Evolutionary conservation across 1,140 invertebrate genomes (phyloP).

Genomic region (Neomicropteryx cornuta): DNA sequence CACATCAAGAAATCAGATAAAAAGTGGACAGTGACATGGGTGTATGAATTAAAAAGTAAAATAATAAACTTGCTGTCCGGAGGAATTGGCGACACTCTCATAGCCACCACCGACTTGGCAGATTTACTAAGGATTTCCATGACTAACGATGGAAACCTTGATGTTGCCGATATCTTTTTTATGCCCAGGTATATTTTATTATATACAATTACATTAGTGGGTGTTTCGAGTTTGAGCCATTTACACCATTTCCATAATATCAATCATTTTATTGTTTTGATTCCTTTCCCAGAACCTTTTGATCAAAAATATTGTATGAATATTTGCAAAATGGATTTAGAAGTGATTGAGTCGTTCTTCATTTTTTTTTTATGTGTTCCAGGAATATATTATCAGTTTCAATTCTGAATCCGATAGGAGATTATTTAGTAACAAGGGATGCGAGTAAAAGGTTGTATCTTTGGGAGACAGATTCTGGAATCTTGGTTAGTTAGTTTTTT

Average conservation of each 20-base stretch:
- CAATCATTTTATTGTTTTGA: too few species aligned
- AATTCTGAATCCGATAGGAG: constrained; percentile 10
- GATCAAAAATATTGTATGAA: too few species aligned
- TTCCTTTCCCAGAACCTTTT: too few species aligned
- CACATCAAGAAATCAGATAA: constrained; percentile 24
- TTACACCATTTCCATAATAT: too few species aligned
- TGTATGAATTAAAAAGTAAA: constrained; percentile 14
- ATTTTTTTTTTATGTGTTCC: too few species aligned
- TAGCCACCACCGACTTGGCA: constrained; percentile 23
- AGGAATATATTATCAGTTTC: constrained; percentile 8
- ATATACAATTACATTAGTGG: constrained; percentile 25
- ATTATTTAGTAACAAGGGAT: constrained; percentile 10
- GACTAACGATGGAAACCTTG: constrained; percentile 24
- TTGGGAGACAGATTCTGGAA: constrained; percentile 8
- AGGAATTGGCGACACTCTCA: constrained; percentile 20
- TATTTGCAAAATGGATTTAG: too few species aligned
- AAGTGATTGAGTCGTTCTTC: too few species aligned
- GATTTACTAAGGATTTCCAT: constrained; percentile 23
- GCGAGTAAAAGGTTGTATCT: constrained; percentile 9
- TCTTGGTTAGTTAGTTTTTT: constrained; percentile 11
- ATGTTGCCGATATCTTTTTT: constrained; percentile 20
- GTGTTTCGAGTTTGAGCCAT: too few species aligned
- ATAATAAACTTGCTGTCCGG: constrained; percentile 26
- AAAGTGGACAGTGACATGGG: constrained; percentile 26
- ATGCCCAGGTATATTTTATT: constrained; percentile 25